These are phyloP conservation scores for Dicycla oo DNA, from an alignment of 2,888 invertebrate species.

Conservation along the genomic window DNA sequence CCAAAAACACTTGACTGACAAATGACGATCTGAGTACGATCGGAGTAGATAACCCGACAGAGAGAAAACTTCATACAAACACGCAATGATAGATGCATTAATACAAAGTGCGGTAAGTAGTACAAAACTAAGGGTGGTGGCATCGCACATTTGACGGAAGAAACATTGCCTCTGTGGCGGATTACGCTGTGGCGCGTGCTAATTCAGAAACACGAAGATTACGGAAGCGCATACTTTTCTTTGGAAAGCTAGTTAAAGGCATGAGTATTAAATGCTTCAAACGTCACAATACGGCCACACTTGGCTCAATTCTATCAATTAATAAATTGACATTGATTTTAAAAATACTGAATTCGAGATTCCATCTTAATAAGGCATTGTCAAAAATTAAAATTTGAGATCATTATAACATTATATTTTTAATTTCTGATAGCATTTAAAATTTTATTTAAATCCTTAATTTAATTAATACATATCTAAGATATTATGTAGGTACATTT, in stretches of 20 bases:
- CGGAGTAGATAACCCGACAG: not conserved
- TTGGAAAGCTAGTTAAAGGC: not conserved
- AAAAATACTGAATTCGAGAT: slow-evolving; percentile 49
- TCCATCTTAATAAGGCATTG: slow-evolving; percentile 27
- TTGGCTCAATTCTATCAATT: not conserved
- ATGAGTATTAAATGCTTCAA: not conserved
- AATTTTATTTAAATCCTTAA: slow-evolving; percentile 12
- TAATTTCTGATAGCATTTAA: slow-evolving; percentile 18
- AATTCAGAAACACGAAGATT: not conserved
- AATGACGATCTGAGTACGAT: not conserved
- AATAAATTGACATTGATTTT: slow-evolving; percentile 7
- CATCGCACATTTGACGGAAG: too few relatives aligned
- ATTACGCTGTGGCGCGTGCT: not conserved
- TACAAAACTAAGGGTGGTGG: too few relatives aligned
- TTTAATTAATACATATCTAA: slow-evolving; percentile 25
- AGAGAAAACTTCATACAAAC: not conserved
- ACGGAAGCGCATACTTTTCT: not conserved
- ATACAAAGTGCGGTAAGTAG: not conserved
- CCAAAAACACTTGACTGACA: not conserved
- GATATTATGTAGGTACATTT: slow-evolving; percentile 24
- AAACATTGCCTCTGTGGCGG: not conserved
- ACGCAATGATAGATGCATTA: not conserved
- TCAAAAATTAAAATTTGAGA: slow-evolving; percentile 37
- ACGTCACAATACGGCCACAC: not conserved
- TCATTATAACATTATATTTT: slow-evolving; percentile 10